Percentiles rank a stretch among this genome's conserved stretches.
Conservation (phyloP, 1,140 invertebrate genomes). For the Papilio xuthus region DNA sequence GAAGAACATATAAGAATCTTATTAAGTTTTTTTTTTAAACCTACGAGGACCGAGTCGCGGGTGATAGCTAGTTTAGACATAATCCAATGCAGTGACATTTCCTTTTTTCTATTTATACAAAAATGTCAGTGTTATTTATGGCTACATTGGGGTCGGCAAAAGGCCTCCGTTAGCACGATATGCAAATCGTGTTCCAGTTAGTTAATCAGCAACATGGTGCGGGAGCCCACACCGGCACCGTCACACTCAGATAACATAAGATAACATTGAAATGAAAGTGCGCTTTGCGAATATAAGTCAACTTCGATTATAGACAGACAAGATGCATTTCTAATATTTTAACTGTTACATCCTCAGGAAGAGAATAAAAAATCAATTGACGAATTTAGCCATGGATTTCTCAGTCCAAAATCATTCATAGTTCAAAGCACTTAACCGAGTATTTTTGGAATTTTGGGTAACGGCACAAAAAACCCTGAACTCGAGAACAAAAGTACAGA, state of each 20-base stretch:
- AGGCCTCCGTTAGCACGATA: slow-evolving; percentile 50
- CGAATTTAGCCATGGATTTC: too few relatives aligned
- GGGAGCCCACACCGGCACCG: slow-evolving; percentile 48
- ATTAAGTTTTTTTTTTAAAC: too few relatives aligned
- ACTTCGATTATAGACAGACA: neutral
- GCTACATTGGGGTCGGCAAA: neutral
- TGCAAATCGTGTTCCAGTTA: slow-evolving; percentile 66
- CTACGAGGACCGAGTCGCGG: too few relatives aligned
- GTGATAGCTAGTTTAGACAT: too few relatives aligned
- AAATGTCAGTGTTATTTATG: slow-evolving; percentile 17
- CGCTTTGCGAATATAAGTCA: slow-evolving; percentile 4
- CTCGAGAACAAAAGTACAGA: too few relatives aligned
- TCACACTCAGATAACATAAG: slow-evolving; percentile 52
- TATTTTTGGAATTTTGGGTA: too few relatives aligned
- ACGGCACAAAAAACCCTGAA: too few relatives aligned
- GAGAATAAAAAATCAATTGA: too few relatives aligned
- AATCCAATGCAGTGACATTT: neutral
- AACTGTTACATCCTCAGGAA: neutral
- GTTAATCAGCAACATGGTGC: slow-evolving; percentile 57
- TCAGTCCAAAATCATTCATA: too few relatives aligned
- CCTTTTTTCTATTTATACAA: neutral
- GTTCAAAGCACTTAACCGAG: neutral
- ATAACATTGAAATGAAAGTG: slow-evolving; percentile 42
- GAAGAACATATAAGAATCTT: too few relatives aligned
- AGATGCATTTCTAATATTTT: neutral